Evolutionary conservation across 2,888 invertebrate species (phyloP).

Genomic region (Thumatha senex): DNA sequence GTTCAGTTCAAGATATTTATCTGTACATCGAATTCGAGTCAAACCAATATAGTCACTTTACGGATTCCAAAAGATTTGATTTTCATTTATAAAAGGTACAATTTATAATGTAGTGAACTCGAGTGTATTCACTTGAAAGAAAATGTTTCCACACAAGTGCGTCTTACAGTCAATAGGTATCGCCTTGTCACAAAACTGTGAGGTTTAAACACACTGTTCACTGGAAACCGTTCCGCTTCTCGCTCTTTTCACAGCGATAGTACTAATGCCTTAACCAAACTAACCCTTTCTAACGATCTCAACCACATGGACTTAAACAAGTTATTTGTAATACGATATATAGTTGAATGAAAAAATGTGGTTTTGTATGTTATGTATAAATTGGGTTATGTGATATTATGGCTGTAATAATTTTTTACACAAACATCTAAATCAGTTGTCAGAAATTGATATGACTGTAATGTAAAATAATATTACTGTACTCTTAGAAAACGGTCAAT

Average conservation of each 20-base stretch:
- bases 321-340: constrained; percentile 5
- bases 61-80: background rate
- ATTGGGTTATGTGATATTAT: background rate
- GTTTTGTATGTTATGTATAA: background rate
- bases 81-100: too few relatives aligned
- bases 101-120: background rate
- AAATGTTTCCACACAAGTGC: constrained; percentile 2
- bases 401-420: too few relatives aligned
- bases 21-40: too few relatives aligned
- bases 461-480: too few relatives aligned
- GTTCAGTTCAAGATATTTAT: too few relatives aligned
- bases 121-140: background rate
- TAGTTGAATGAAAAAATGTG: constrained; percentile 3
- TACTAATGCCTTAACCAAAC: background rate
- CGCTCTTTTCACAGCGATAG: background rate
- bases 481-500: too few relatives aligned
- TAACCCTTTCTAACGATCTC: constrained; percentile 3
- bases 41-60: too few relatives aligned
- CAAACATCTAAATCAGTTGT: too few relatives aligned
- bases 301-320: constrained; percentile 1
- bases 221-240: background rate
- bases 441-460: too few relatives aligned
- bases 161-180: background rate
- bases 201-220: background rate
- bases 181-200: background rate